Conservation (phyloP, 2,113 vertebrate species). For the Eublepharis macularius region DNA sequence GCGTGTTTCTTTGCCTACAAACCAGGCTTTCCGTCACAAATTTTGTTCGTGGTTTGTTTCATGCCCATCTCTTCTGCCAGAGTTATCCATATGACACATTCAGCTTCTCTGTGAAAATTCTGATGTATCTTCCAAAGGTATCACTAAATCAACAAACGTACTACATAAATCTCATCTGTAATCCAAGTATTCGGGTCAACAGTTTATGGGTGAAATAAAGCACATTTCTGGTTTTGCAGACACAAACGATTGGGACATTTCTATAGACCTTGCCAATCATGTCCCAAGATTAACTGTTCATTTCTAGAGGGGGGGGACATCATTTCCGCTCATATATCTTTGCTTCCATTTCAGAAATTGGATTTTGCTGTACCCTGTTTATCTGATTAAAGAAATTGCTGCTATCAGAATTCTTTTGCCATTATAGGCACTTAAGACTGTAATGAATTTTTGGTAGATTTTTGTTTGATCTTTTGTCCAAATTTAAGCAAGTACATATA, state of each 20-base stretch:
- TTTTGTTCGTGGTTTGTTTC: too few species aligned
- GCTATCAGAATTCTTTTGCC: neutral
- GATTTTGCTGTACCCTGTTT: neutral
- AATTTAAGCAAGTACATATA: too few species aligned
- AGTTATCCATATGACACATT: neutral
- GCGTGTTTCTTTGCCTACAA: too few species aligned
- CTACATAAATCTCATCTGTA: neutral
- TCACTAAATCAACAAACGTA: neutral
- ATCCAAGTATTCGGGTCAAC: neutral
- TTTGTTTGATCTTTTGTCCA: neutral
- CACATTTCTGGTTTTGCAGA: neutral
- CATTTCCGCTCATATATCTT: neutral
- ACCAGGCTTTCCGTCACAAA: too few species aligned
- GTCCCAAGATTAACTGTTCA: neutral
- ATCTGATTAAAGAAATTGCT: neutral
- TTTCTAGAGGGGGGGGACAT: neutral
- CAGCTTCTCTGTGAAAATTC: neutral
- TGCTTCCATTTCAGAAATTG: neutral
- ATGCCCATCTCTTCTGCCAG: too few species aligned
- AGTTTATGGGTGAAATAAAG: conserved; percentile 1
- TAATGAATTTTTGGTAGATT: neutral
- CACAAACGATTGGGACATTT: neutral
- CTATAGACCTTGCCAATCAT: neutral
- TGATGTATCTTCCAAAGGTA: neutral
- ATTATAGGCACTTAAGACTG: neutral